phyloP scores from a whole-genome alignment of 1,140 invertebrate genomes.

The Megalonaias nervosa region DNA sequence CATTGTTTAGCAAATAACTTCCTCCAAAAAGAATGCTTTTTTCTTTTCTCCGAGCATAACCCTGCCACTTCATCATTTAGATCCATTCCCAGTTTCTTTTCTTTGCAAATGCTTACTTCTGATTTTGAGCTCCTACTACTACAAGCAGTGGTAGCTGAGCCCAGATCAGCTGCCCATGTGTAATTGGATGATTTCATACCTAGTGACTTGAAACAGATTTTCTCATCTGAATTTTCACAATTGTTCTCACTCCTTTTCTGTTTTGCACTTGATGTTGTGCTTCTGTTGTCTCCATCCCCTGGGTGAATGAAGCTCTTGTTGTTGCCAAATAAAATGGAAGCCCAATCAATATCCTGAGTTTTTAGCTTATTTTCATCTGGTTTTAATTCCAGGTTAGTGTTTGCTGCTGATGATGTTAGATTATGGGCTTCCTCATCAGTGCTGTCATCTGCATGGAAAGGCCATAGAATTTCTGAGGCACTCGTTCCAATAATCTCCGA shows the following conservation, averaged over 20 bases:
- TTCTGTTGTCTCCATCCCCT: background rate
- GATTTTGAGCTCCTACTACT: too few species aligned
- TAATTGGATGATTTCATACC: too few species aligned
- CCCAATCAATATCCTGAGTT: background rate
- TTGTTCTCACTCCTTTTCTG: background rate
- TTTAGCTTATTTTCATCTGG: background rate
- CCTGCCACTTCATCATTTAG: too few species aligned
- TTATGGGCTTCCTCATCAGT: background rate
- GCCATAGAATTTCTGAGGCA: too few species aligned
- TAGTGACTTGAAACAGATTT: too few species aligned
- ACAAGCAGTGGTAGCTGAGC: too few species aligned
- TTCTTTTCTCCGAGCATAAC: conserved; percentile 17
- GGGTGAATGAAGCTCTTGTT: background rate
- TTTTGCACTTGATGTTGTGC: too few species aligned
- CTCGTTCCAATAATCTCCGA: too few species aligned
- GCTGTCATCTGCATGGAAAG: background rate
- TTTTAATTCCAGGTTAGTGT: background rate
- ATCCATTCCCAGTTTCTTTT: too few species aligned
- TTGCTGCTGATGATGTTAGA: background rate
- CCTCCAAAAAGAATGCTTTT: conserved; percentile 22
- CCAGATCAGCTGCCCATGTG: too few species aligned
- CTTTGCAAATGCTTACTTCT: too few species aligned
- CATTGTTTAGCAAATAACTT: conserved; percentile 18
- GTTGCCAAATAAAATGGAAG: background rate
- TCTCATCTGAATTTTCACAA: too few species aligned